A percentile compares a stretch with the other conserved stretches of the same genome.
These are phyloP conservation scores for Clarias platycephalus DNA, from an alignment of 2,797 vertebrate genomes.

Conservation along the genomic window DNA sequence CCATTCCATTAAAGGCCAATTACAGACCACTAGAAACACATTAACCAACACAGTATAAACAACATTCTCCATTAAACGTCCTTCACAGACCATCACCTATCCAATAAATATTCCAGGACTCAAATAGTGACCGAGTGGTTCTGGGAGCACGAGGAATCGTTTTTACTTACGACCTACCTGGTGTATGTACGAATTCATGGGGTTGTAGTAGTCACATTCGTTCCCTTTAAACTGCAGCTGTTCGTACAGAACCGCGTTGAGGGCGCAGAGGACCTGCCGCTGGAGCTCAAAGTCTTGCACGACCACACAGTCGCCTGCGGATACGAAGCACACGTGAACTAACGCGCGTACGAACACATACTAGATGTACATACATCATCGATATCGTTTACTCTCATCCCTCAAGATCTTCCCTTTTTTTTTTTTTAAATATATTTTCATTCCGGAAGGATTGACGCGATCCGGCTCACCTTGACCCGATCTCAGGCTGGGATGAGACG, in stretches of 20 bases:
- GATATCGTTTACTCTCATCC: too few relatives aligned
- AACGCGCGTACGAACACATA: too few relatives aligned
- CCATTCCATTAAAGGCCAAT: too few relatives aligned
- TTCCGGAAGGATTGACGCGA: too few relatives aligned
- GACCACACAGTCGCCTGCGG: constrained; percentile 73
- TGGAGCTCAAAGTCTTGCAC: constrained; percentile 88
- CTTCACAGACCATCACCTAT: too few relatives aligned
- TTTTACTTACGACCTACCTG: constrained; percentile 75
- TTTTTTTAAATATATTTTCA: neutral
- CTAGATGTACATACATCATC: neutral
- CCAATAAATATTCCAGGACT: too few relatives aligned
- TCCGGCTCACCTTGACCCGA: constrained; percentile 77
- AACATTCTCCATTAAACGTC: too few relatives aligned
- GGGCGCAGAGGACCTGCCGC: constrained; percentile 86
- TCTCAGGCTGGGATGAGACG: constrained; percentile 87
- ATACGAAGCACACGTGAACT: neutral
- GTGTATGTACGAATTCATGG: constrained; percentile 95
- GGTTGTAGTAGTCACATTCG: constrained; percentile 94
- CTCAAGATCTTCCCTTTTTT: too few relatives aligned
- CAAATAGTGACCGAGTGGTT: neutral
- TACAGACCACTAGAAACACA: too few relatives aligned
- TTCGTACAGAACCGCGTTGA: constrained; percentile 91
- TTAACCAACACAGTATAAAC: too few relatives aligned
- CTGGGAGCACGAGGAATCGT: too few relatives aligned
- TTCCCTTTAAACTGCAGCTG: constrained; percentile 96